A percentile compares a stretch with the other conserved stretches of the same genome.
Evolutionary conservation across 2,888 invertebrate genomes (phyloP).

Genomic region (Calliphora vomitoria): DNA sequence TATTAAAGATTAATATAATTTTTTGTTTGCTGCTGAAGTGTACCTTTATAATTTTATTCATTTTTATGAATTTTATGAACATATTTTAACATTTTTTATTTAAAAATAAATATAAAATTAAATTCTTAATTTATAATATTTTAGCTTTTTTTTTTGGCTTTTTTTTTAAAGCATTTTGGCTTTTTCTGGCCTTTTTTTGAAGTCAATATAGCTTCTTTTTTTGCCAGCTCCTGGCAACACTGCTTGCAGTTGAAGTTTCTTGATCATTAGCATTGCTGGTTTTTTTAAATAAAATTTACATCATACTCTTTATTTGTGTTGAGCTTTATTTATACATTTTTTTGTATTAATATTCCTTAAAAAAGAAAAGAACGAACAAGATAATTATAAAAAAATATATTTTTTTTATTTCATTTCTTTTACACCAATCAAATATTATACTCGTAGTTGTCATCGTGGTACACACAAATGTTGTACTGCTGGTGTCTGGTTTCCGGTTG

Average conservation of each 20-base stretch:
- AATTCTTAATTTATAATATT: no score
- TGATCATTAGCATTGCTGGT: conserved; percentile 45
- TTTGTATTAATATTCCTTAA: conserved; percentile 7
- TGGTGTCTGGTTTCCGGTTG: conserved; percentile 44
- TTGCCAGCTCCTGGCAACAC: no score
- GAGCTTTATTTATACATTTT: conserved; percentile 8
- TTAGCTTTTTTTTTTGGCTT: no score
- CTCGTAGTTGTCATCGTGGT: conserved; percentile 38
- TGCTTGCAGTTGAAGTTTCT: conserved; percentile 5
- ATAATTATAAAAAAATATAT: conserved; percentile 40
- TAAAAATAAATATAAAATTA: no score
- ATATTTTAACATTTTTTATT: no score
- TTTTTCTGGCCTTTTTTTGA: no score
- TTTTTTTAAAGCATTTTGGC: no score
- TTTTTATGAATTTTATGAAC: no score
- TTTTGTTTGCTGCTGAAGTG: no score
- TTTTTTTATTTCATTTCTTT: background rate
- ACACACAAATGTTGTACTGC: conserved; percentile 31
- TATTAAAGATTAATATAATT: no score
- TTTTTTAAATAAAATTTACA: conserved; percentile 65
- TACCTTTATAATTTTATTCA: no score
- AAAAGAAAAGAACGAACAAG: conserved; percentile 20
- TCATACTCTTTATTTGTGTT: conserved; percentile 39
- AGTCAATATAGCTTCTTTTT: no score
- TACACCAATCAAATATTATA: conserved; percentile 29